Evolutionary conservation across 30 jellyfish, hydroid and myxozoan species (phyloP).

Genomic region (Catostylus mosaicus): DNA sequence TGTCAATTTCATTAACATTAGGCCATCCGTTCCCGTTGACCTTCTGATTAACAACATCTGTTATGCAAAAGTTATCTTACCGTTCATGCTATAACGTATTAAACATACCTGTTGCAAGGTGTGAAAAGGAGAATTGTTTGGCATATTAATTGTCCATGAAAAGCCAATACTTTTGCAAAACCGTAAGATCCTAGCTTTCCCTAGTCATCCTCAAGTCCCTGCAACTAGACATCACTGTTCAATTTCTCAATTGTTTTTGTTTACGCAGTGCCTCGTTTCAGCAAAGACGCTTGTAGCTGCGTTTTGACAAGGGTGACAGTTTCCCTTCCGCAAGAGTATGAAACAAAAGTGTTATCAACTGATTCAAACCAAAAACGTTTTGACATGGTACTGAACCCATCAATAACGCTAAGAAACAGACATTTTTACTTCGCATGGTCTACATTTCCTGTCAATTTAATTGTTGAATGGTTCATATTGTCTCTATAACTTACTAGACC

Average conservation of each 20-base stretch:
- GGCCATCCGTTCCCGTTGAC: constrained; percentile 12
- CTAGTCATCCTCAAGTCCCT: no score
- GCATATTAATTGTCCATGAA: neutral
- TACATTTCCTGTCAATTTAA: no score
- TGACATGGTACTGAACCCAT: no score
- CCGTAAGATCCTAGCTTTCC: neutral
- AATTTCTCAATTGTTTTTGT: neutral
- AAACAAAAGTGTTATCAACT: no score
- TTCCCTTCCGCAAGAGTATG: no score
- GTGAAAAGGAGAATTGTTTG: neutral
- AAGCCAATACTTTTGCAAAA: neutral
- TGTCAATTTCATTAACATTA: neutral
- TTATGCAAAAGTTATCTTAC: neutral
- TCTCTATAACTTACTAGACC: no score
- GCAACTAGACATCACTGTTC: neutral
- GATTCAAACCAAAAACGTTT: no score
- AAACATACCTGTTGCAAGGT: neutral
- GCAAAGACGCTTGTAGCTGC: no score
- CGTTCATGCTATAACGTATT: neutral
- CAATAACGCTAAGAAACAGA: no score
- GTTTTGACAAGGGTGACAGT: no score
- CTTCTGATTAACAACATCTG: constrained; percentile 8
- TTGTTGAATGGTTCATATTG: no score
- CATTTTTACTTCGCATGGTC: no score
- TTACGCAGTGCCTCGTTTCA: constrained; percentile 4